Evolutionary conservation across 30 jellyfish, hydroid and myxozoan genomes (phyloP), one percentile per base, ranked within the genome.

Genomic region (Pelagia noctiluca): DNA sequence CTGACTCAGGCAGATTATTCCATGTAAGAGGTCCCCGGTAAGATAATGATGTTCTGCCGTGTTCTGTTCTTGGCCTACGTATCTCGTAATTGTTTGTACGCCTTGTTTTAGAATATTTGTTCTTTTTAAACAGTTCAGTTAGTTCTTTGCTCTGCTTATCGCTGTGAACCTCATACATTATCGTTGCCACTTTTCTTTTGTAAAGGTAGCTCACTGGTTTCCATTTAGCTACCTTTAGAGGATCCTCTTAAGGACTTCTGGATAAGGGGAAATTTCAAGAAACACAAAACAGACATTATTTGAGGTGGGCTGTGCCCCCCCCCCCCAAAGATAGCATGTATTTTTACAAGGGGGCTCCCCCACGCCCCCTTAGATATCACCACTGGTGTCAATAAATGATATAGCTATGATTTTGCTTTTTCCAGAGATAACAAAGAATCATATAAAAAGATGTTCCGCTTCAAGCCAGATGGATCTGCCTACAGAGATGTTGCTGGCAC

Each of bases 381-480:
- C n/a, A n/a, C n/a, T n/a, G n/a, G 16, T 42, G 57, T 42, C 57
- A 42, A 42, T 42, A 42, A 42, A 42, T 42, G 12, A 42, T 42
- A 42, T 42, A 42, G 57, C 57, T 42, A 42, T 16, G 16, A 42
- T 42, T 42, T 42, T 42, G 57, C 57, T 42, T 42, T 16, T 42
- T 42, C 57, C 57, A 42, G 57, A 16, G 57, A 42, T 42, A 42
- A 5, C 12, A 42, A 42, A n/a, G 16, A 42, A 42, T 5, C 57
- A 42, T 42, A 42, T 42, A 42, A 42, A 42, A 42, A 42, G 57
- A 42, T 42, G 57, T 16, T 42, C 57, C 57, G 12, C 57, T 42
- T 42, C 57, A 42, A 42, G 57, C 78, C 78, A 64, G 78, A 64
- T 31, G 78, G 78, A 25, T 22, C 78, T 22, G 78, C 78, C 24